Percentiles rank a stretch among this genome's conserved stretches.
Conservation (phyloP, 2,888 invertebrate genomes). For the Vandiemenella viatica region DNA sequence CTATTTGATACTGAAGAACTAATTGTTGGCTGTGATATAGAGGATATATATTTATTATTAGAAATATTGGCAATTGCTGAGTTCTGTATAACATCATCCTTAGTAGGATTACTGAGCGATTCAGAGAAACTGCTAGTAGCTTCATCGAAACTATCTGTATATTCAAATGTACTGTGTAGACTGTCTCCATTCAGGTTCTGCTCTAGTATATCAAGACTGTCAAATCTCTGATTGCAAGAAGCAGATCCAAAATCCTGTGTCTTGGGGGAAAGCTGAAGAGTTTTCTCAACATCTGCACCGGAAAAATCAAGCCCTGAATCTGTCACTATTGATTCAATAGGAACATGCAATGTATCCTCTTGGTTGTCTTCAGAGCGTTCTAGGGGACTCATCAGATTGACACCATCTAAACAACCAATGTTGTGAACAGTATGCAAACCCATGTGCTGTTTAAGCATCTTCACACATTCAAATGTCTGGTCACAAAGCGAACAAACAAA, state of each 20-base stretch:
- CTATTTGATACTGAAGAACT: too few relatives aligned
- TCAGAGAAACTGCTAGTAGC: not conserved
- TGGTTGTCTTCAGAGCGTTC: not conserved
- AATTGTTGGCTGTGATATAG: too few relatives aligned
- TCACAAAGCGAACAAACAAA: not conserved
- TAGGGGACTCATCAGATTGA: not conserved
- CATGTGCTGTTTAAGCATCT: not conserved
- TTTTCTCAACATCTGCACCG: not conserved
- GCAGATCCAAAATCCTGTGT: not conserved
- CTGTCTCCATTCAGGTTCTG: not conserved
- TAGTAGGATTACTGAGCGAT: not conserved
- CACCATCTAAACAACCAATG: not conserved
- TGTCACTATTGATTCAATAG: not conserved
- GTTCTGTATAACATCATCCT: not conserved
- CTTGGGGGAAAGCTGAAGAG: not conserved
- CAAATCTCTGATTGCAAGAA: not conserved
- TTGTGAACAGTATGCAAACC: too few relatives aligned
- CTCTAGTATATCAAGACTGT: not conserved
- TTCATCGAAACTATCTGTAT: not conserved
- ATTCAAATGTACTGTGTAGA: not conserved
- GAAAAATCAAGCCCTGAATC: not conserved
- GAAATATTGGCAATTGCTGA: not conserved
- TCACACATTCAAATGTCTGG: not conserved
- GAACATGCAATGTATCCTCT: not conserved
- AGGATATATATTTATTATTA: too few relatives aligned